A percentile compares a stretch with the other conserved stretches of the same genome.
Conservation (phyloP, 1,140 invertebrate species). For the Copidosoma floridanum region DNA sequence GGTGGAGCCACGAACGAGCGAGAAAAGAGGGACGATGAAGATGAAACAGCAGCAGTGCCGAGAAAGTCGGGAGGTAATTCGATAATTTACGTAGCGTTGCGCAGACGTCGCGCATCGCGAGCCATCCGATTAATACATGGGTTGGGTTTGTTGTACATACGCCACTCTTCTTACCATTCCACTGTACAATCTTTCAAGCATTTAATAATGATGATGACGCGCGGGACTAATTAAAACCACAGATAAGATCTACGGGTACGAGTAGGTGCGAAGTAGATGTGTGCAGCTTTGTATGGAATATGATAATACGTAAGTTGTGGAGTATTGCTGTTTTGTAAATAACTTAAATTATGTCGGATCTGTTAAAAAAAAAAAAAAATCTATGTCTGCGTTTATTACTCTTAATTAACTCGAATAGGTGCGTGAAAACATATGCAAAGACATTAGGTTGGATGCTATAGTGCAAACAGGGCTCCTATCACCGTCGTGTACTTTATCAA, state of each 20-base stretch:
- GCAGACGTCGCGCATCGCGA: constrained; percentile 36
- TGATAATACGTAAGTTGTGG: too few relatives aligned
- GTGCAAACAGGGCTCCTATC: too few relatives aligned
- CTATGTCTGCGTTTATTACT: too few relatives aligned
- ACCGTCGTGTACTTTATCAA: too few relatives aligned
- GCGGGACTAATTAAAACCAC: constrained; percentile 23
- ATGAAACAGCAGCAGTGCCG: constrained; percentile 32
- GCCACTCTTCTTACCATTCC: background rate
- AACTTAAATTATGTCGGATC: constrained; percentile 4
- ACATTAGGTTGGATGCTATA: too few relatives aligned
- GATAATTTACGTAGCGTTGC: constrained; percentile 41
- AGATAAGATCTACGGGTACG: constrained; percentile 7
- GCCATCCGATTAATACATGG: constrained; percentile 12
- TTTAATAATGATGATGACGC: constrained; percentile 8
- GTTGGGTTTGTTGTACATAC: background rate
- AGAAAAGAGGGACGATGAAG: constrained; percentile 22
- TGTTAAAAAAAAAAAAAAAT: too few relatives aligned
- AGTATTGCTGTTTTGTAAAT: background rate
- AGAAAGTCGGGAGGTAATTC: constrained; percentile 33
- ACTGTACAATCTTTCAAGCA: background rate
- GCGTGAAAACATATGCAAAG: too few relatives aligned
- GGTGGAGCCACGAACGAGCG: constrained; percentile 22
- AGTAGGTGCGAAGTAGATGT: too few relatives aligned
- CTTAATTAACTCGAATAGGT: too few relatives aligned
- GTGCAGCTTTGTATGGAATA: too few relatives aligned